Evolutionary conservation across 2,888 invertebrate species (phyloP).

Genomic region (Kuschelorhynchus macadamiae): DNA sequence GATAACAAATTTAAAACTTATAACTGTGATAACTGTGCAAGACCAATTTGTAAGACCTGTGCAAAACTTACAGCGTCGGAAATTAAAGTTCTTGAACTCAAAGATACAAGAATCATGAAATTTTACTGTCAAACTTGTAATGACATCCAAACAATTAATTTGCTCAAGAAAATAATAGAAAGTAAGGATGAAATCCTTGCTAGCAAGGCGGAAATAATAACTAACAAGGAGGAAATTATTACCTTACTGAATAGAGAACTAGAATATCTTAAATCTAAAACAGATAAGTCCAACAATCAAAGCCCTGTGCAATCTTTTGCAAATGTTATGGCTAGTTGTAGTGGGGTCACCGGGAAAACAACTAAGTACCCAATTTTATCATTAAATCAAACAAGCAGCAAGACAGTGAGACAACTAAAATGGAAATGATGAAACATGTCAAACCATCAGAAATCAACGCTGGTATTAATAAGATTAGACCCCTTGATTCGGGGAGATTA

Average conservation of each 20-base stretch:
- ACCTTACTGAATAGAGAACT: constrained; percentile 1
- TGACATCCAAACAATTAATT: neutral
- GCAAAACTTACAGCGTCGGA: no score
- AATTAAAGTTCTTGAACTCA: neutral
- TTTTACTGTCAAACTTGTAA: neutral
- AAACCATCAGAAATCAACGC: neutral
- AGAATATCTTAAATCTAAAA: neutral
- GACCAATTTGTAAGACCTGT: neutral
- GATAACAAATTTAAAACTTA: neutral
- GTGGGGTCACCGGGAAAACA: no score
- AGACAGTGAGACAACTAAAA: neutral
- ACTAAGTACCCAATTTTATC: constrained; percentile 1
- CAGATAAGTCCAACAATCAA: no score
- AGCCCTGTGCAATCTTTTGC: no score
- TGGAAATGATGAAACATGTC: neutral
- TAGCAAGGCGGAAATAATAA: constrained; percentile 2
- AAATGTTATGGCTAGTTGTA: no score
- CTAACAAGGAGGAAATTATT: neutral
- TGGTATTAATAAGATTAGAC: constrained; percentile 3
- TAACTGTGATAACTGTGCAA: constrained; percentile 4
- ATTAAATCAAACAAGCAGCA: constrained; percentile 1
- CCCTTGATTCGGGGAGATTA: neutral
- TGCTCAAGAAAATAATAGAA: no score
- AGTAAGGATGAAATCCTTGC: neutral
- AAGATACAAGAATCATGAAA: neutral